Base-by-base conservation (phyloP, 2,888 invertebrate species). In the Amphimallon solstitiale region DNA sequence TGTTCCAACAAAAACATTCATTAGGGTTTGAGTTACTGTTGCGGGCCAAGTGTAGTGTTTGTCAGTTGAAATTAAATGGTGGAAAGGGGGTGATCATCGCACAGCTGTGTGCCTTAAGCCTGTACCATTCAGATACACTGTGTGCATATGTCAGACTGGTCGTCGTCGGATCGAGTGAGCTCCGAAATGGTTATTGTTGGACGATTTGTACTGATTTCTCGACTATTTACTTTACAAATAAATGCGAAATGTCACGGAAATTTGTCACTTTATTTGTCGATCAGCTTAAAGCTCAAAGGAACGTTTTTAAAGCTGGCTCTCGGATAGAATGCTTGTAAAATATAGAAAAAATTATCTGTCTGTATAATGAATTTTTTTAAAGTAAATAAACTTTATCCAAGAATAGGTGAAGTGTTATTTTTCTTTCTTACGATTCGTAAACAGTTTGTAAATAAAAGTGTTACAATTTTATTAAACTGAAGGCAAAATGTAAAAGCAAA, bases 131-230 rank as follows among this genome's bases (percentile, higher is more conserved):
- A 80, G 66, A 74, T 74, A 73, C 43, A 23, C 71, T 78, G 77
- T 79, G 81, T 81, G 81, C 81, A 82, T 81, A 82, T 82, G 82
- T 81, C 81, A 81, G 79, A 72, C 75, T 71, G 70, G 73, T 75
- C 76, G 73, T 75, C 76, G 79, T 21, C 74, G 76, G 77, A 77
- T 75, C 73, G 75, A 73, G 74, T 77, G 76, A 75, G 77, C 29
- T 40, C 40, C 76, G 75, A 75, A n/a, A 70, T 65, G 63, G 71
- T 71, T n/a, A 76, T 80, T 80, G 79, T 80, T 70, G 46, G 61
- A 70, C 75, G 78, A 80, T 80, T 80, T 80, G 79, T 78, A 75
- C 75, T 77, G 73, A 77, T 73, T 76, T 73, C 74, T 72, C 70
- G 64, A 43, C 63, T 77, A 76, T 78, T 78, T 79, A 77, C 78